Evolutionary conservation across 2,797 vertebrate species (phyloP), one percentile per base, ranked within the genome.

Genomic region (Prunella strophiata): DNA sequence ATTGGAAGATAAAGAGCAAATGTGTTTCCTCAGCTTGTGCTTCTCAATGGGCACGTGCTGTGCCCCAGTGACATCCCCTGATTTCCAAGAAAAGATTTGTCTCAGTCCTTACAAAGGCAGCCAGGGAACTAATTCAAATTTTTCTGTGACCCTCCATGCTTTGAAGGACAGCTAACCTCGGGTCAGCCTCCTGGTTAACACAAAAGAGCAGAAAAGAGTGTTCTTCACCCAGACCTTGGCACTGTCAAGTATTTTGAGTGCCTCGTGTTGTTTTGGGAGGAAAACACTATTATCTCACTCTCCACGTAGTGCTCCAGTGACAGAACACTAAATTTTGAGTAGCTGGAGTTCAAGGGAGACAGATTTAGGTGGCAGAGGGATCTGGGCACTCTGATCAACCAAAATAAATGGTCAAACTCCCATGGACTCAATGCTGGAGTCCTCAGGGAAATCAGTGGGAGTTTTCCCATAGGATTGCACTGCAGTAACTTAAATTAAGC

Each of bases 391-490:
- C 91, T 65, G 70, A 89, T 93, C 67, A 94, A 61, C 57, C 9
- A 3, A 94, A 94, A 88, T 86, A 93, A 93, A 48, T 94, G 71
- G 67, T 79, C 91, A 77, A 8, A 94, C 51, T 88, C 88, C 83
- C 50, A 34, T n/a, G 21, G 80, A 74, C 32, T 43, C 43, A 86
- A 76, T 0, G 0, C 30, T 3, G 2, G 50, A 71, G 34, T 82
- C 80, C 88, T 74, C 80, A 45, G 88, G 85, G 95, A 96, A 94
- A 90, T 78, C 91, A 94, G 93, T 85, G 77, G 88, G 92, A 91
- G 89, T 94, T 92, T 94, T 95, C 94, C 88, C 30, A 3, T 51
- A 66, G 74, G 89, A 52, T 72, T 78, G 47, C 5, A 1, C 48
- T 48, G 58, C 0, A 1, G 85, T 74, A 82, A 40, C 88, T 91